phyloP scores from a whole-genome alignment of 2,113 vertebrate species.

The Gracilinanus agilis region DNA sequence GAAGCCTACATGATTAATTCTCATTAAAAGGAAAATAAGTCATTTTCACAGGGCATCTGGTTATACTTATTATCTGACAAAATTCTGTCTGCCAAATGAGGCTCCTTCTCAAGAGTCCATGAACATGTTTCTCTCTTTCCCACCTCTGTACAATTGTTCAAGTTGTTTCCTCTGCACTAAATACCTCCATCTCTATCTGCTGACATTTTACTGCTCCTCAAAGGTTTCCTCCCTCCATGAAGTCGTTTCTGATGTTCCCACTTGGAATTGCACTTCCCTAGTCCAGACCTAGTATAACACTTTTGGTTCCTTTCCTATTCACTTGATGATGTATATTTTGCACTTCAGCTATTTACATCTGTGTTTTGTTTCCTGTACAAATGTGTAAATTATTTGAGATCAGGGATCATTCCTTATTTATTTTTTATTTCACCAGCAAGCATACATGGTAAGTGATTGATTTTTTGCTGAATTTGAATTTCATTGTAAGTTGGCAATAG shows the following conservation, averaged over 20 bases:
- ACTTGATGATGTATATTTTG: not conserved
- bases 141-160: not conserved
- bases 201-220: not conserved
- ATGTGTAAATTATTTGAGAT: not conserved
- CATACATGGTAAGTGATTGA: not conserved
- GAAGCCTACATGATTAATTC: slow-evolving; percentile 64
- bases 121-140: not conserved
- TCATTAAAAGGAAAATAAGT: slow-evolving; percentile 67
- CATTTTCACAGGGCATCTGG: slow-evolving; percentile 39
- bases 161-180: not conserved
- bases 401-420: not conserved
- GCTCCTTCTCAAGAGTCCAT: not conserved
- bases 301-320: not conserved
- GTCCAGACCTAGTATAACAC: slow-evolving; percentile 34
- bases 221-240: not conserved
- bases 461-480: slow-evolving; percentile 14
- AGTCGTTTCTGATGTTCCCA: not conserved
- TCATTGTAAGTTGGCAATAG: slow-evolving; percentile 53
- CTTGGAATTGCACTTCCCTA: not conserved
- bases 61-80: not conserved
- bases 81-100: not conserved
- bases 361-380: not conserved
- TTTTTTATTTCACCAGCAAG: not conserved
- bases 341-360: not conserved
- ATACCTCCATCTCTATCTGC: not conserved